Evolutionary conservation across 2,888 invertebrate genomes (phyloP).

Genomic region (Xanthorhoe designata): DNA sequence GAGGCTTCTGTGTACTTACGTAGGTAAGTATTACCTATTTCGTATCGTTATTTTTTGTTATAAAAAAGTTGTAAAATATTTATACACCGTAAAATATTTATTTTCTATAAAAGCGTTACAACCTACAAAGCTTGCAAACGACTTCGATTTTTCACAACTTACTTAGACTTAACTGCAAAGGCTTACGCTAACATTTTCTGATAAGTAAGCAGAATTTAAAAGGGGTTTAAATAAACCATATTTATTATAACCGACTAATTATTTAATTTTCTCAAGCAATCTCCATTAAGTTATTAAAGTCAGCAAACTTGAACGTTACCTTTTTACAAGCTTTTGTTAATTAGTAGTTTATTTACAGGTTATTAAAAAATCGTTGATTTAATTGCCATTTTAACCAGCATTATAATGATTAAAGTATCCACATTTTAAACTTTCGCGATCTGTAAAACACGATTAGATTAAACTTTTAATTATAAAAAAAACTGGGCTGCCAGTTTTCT

Average conservation of each 20-base stretch:
- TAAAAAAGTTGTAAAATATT: slow-evolving; percentile 22
- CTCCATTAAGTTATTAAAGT: slow-evolving; percentile 33
- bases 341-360: not conserved
- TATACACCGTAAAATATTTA: slow-evolving; percentile 23
- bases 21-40: slow-evolving; percentile 2
- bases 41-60: slow-evolving; percentile 13
- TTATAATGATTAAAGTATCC: no score
- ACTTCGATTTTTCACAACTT: slow-evolving; percentile 32
- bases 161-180: slow-evolving; percentile 38
- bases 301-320: slow-evolving; percentile 10
- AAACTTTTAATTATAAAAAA: no score
- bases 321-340: not conserved
- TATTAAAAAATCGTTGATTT: not conserved
- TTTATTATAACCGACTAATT: slow-evolving; percentile 26
- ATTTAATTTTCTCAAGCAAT: slow-evolving; percentile 22
- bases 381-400: not conserved
- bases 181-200: slow-evolving; percentile 32
- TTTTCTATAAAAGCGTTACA: slow-evolving; percentile 16
- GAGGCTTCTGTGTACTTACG: not conserved
- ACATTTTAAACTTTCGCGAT: no score
- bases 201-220: slow-evolving; percentile 34
- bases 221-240: slow-evolving; percentile 31
- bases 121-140: slow-evolving; percentile 17
- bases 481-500: no score
- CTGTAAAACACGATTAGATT: no score